Evolutionary conservation across 2,113 vertebrate species (phyloP), one percentile per base, ranked within the genome.

Genomic region (Numenius arquata): DNA sequence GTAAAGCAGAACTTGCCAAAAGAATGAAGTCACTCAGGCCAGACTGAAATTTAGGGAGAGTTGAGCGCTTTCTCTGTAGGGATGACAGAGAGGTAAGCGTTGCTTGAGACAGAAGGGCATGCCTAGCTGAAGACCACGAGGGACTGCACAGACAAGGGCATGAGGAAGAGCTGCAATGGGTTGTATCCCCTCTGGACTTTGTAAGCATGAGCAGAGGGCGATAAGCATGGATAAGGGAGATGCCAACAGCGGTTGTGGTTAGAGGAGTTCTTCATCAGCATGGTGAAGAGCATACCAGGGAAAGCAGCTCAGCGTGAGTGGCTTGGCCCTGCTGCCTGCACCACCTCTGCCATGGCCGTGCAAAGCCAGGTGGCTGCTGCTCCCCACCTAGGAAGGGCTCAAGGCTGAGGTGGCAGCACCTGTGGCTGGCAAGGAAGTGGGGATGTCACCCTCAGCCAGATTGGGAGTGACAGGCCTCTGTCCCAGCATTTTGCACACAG

Each of bases 161-260:
- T 34, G 41, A 38, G 23, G 26, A 87, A 63, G 59, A 74, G 27
- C 38, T 43, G 63, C 23, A 21, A 10, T 15, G 47, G 12, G 19
- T 43, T 26, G 2, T 36, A 40, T 62, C 25, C 5, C 10, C 15
- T 73, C 45, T 36, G 4, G 41, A 77, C 32, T 41, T 41, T 50
- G 11, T 40, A 56, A 65, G 25, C 19, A 8, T 0, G 6, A 79
- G 45, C 15, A 74, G 41, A 9, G 15, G 79, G n/a, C 36, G 21
- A 19, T 13, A 3, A 7, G 48, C 0, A 0, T 4, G 27, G 27
- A 45, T n/a, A 63, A 83, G 3, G n/a, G 58, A 72, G 48, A 41
- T 1, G 12, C 73, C n/a, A 84, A 14, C 10, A 68, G 26, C 1
- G 3, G 41, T 19, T 80, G 55, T 61, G 58, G 29, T 23, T 52